Conservation (phyloP, 2,888 invertebrate species). For the Phania funesta region DNA sequence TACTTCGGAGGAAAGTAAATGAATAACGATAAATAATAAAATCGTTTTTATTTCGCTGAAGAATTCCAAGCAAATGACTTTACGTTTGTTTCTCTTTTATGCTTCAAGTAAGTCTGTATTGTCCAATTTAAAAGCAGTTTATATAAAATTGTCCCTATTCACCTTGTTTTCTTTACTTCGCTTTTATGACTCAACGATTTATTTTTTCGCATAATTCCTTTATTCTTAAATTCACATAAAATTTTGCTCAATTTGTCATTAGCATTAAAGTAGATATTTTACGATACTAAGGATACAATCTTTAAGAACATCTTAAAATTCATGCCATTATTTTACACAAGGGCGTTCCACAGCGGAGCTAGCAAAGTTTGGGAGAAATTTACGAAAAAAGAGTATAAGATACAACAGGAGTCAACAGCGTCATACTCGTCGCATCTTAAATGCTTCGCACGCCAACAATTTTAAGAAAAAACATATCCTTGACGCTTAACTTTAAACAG, state of each 20-base stretch:
- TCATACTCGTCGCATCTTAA: slow-evolving; percentile 44
- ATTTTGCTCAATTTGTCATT: slow-evolving; percentile 61
- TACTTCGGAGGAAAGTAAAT: too few species aligned
- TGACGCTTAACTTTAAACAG: slow-evolving; percentile 50
- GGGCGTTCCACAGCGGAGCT: neutral
- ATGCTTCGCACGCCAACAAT: slow-evolving; percentile 60
- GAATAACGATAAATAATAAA: too few species aligned
- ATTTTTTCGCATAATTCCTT: slow-evolving; percentile 15
- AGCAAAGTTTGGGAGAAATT: neutral
- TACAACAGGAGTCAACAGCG: slow-evolving; percentile 10
- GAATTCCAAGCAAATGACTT: neutral
- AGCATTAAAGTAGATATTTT: slow-evolving; percentile 51
- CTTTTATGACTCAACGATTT: too few species aligned
- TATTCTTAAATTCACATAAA: slow-evolving; percentile 51
- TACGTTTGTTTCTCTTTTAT: neutral
- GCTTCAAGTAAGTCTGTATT: neutral
- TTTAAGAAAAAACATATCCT: slow-evolving; percentile 48
- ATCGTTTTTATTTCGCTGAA: neutral
- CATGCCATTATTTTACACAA: slow-evolving; percentile 35
- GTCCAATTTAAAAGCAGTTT: slow-evolving; percentile 30
- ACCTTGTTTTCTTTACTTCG: neutral
- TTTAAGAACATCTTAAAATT: slow-evolving; percentile 19
- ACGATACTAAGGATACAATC: slow-evolving; percentile 2
- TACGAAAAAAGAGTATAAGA: slow-evolving; percentile 2
- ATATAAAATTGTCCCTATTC: neutral